Evolutionary conservation across 1,140 invertebrate species (phyloP).

Genomic region (Lasioglossum baleicum): DNA sequence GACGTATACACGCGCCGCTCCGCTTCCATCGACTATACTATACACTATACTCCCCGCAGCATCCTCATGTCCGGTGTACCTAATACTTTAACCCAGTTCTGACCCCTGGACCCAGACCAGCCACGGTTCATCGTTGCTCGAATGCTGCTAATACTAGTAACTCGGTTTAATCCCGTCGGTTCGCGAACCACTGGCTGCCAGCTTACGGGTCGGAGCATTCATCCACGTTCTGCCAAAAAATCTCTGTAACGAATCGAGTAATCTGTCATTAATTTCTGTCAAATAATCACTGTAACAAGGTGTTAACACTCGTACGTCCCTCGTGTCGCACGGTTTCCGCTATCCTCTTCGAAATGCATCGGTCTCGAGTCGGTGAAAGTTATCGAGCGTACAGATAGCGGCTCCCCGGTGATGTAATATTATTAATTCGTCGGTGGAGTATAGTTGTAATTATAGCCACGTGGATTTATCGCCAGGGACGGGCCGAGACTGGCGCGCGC

Average conservation of each 20-base stretch:
- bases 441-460: slow-evolving; percentile 30
- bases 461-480: slow-evolving; percentile 26
- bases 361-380: neutral
- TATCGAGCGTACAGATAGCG: neutral
- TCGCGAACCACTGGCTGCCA: too few species aligned
- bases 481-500: neutral
- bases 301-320: too few species aligned
- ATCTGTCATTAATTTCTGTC: too few species aligned
- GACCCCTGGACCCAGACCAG: slow-evolving; percentile 36
- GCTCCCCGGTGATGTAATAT: slow-evolving; percentile 9
- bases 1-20: slow-evolving; percentile 4
- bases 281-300: too few species aligned
- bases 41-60: neutral
- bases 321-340: too few species aligned
- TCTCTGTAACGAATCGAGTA: too few species aligned
- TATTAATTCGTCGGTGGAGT: slow-evolving; percentile 35
- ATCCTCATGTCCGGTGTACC: slow-evolving; percentile 56
- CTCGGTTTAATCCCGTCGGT: slow-evolving; percentile 32
- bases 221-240: too few species aligned
- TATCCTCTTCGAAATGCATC: too few species aligned
- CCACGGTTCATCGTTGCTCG: slow-evolving; percentile 1
- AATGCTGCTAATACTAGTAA: slow-evolving; percentile 52
- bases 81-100: slow-evolving; percentile 67
- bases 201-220: too few species aligned
- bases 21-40: neutral